These are phyloP conservation scores for Mantis religiosa DNA, from an alignment of 2,888 invertebrate species.

Conservation along the genomic window DNA sequence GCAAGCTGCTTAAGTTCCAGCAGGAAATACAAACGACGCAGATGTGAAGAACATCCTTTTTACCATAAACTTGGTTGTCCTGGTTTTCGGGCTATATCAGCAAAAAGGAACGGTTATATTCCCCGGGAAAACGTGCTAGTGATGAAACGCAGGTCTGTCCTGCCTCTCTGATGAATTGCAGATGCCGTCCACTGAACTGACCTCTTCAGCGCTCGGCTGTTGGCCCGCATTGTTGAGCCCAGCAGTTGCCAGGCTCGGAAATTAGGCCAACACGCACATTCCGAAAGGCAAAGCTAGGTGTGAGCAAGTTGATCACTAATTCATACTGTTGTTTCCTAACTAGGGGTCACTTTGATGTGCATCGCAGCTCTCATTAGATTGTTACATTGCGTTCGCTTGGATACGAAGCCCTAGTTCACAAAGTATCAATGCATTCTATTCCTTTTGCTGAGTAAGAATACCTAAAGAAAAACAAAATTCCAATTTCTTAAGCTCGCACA, in stretches of 20 bases:
- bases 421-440: too few species aligned
- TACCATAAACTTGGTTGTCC: not conserved
- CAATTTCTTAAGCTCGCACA: too few species aligned
- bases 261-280: not conserved
- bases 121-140: not conserved
- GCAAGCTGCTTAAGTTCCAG: not conserved
- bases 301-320: not conserved
- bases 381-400: too few species aligned
- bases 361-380: too few species aligned
- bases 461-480: too few species aligned
- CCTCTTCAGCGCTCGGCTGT: not conserved
- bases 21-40: not conserved
- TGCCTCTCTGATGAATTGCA: not conserved
- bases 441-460: too few species aligned
- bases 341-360: too few species aligned
- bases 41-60: not conserved
- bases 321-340: not conserved
- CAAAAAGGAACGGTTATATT: not conserved
- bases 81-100: not conserved
- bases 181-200: not conserved
- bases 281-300: not conserved
- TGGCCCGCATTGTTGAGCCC: not conserved
- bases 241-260: not conserved
- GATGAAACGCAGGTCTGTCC: not conserved
- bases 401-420: too few species aligned